Evolutionary conservation across 2,113 vertebrate species (phyloP), one percentile per base, ranked within the genome.

Genomic region (Microcebus lehilahytsara): DNA sequence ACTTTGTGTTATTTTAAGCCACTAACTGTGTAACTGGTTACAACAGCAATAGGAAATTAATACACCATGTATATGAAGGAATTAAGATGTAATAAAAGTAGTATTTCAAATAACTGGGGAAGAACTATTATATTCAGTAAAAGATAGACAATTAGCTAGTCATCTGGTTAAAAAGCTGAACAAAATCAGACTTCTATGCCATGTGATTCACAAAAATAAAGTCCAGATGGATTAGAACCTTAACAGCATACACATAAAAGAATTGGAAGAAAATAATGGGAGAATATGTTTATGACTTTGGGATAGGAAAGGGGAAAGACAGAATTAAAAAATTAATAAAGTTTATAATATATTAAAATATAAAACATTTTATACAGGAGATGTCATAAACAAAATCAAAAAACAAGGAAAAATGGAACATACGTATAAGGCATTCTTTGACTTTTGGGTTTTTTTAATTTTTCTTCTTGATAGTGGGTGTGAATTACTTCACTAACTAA

Each of bases 271-370:
- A 84, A 94, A 86, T 71, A 84, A 87, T 20, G 30, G 23, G 4
- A 89, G 78, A 94, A 79, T 40, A 42, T 93, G 60, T 78, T 96
- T 75, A 91, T 95, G 77, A 94, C 91, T 95, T 64, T 81, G 72
- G 56, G 91, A 27, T 34, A 53, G 17, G 37, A 25, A 80, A 87
- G 11, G 40, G 78, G 37, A 95, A 96, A 94, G 27, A 87, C 51
- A 88, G 84, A 79, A 30, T 30, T 34, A 51, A 87, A 93, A 94
- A 85, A 62, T 58, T 60, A 93, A 97, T 91, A 75, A 89, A 62
- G n/a, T 75, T 96, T 89, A 49, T 11, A 80, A 6, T 86, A 79
- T 93, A 95, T 69, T 96, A 93, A 95, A 97, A 97, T 75, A 74
- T 12, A 89, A 93, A 97, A 27, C 69, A 96, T 93, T 97, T 23